Conservation (phyloP, 2,113 vertebrate genomes). For the Lophura nycthemera region DNA sequence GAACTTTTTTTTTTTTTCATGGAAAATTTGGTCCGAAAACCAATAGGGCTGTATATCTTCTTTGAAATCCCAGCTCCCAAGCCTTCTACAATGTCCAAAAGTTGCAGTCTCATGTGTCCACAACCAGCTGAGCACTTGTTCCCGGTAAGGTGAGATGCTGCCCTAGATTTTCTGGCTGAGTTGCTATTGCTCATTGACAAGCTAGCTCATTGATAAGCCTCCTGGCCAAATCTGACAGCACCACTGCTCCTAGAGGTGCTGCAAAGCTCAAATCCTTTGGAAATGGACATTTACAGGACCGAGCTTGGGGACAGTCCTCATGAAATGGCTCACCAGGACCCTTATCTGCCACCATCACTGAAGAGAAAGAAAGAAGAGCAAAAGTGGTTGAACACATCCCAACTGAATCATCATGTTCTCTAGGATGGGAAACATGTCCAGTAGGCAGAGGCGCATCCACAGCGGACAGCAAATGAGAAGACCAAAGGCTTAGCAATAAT, state of each 20-base stretch:
- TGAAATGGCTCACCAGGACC: background rate
- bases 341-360: background rate
- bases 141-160: background rate
- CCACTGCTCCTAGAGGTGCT: background rate
- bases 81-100: constrained; percentile 5
- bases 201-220: background rate
- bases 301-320: background rate
- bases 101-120: background rate
- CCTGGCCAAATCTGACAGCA: background rate
- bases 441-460: background rate
- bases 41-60: background rate
- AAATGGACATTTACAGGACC: background rate
- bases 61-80: constrained; percentile 23
- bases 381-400: background rate
- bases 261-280: background rate
- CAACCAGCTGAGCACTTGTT: background rate
- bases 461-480: background rate
- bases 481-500: background rate
- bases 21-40: constrained; percentile 17
- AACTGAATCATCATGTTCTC: background rate
- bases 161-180: constrained; percentile 9
- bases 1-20: background rate
- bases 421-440: background rate
- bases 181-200: background rate
- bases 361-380: background rate